Conservation (phyloP, 2,113 vertebrate genomes). For the Hipposideros armiger region DNA sequence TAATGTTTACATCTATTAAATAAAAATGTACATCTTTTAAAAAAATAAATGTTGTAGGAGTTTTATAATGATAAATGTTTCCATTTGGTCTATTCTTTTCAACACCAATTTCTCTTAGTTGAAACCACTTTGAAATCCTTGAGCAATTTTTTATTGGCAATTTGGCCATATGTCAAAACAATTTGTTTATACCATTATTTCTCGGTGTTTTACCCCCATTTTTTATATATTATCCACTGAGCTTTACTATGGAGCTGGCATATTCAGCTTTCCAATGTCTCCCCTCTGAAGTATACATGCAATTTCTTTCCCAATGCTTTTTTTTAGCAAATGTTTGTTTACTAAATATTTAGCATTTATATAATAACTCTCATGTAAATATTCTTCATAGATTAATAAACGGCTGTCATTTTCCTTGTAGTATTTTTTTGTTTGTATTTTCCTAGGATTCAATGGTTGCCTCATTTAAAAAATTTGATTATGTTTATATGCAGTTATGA, state of each 20-base stretch:
- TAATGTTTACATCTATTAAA: neutral
- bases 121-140: neutral
- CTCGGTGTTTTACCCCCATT: neutral
- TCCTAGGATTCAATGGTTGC: neutral
- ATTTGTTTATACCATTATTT: neutral
- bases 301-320: neutral
- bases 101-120: neutral
- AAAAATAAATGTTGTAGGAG: neutral
- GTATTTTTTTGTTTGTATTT: neutral
- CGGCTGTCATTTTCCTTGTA: neutral
- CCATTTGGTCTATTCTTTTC: neutral
- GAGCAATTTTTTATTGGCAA: neutral
- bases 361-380: neutral
- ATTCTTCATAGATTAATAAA: neutral
- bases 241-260: neutral
- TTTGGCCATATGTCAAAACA: neutral
- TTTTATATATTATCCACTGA: neutral
- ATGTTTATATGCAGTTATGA: neutral
- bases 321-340: neutral
- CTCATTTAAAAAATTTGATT: neutral
- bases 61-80: neutral
- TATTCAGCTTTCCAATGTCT: neutral
- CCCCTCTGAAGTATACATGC: neutral
- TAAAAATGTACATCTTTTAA: neutral
- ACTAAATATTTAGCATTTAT: neutral